These are phyloP conservation scores for Trichechus manatus DNA, from an alignment of 2,113 vertebrate genomes.

Conservation along the genomic window DNA sequence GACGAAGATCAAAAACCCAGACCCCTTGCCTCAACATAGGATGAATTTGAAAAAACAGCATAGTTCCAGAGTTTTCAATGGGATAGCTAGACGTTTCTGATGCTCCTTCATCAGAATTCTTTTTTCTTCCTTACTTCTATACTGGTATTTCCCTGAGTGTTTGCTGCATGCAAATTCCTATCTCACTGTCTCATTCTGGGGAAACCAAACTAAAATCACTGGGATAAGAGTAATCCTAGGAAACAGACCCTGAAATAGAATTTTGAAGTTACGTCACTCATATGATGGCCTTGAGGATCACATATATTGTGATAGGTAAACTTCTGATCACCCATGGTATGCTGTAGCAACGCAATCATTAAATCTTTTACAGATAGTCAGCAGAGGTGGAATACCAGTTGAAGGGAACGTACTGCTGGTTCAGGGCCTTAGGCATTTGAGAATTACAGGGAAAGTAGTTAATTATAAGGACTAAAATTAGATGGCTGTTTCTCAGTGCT, in stretches of 20 bases:
- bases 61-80: neutral
- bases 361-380: neutral
- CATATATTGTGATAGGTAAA: neutral
- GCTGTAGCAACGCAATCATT: neutral
- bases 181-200: neutral
- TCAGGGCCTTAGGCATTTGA: neutral
- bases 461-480: neutral
- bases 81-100: neutral
- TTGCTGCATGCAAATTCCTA: neutral
- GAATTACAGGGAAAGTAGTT: neutral
- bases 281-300: neutral
- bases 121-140: neutral
- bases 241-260: neutral
- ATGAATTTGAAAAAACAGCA: neutral
- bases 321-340: neutral
- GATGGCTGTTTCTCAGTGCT: neutral
- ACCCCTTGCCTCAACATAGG: too few species aligned
- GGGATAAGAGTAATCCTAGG: neutral
- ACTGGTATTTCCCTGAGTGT: neutral
- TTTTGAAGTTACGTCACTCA: neutral
- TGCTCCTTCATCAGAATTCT: neutral
- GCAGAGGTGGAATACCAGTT: neutral
- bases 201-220: neutral
- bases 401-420: accelerated
- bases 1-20: neutral